Evolutionary conservation across 2,888 invertebrate genomes (phyloP).

Genomic region (Peribatodes rhomboidaria): DNA sequence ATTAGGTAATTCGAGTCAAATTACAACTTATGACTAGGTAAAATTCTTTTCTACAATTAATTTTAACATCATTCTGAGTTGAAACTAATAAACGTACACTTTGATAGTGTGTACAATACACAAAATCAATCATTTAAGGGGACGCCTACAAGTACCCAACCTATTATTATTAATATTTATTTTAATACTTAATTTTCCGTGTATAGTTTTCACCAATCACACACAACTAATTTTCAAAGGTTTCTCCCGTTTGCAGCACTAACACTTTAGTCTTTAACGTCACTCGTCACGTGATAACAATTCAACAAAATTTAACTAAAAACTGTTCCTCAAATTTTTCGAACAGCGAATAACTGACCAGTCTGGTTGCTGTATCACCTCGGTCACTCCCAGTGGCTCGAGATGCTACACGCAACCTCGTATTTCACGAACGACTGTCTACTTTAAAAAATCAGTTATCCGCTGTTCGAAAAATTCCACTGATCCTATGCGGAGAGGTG

Average conservation of each 20-base stretch:
- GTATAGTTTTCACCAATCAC: slow-evolving; percentile 44
- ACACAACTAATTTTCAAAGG: slow-evolving; percentile 45
- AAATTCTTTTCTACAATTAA: slow-evolving; percentile 73
- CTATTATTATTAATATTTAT: slow-evolving; percentile 40
- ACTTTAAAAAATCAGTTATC: slow-evolving; percentile 89
- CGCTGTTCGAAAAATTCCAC: slow-evolving; percentile 92
- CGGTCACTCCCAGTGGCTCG: slow-evolving; percentile 45
- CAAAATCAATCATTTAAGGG: slow-evolving; percentile 30
- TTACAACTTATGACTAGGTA: slow-evolving; percentile 85
- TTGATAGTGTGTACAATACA: slow-evolving; percentile 33
- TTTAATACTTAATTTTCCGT: slow-evolving; percentile 44
- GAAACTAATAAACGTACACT: slow-evolving; percentile 38
- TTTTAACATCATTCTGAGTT: slow-evolving; percentile 42
- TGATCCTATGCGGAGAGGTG: slow-evolving; percentile 97
- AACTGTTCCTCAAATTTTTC: slow-evolving; percentile 76
- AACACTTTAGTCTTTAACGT: slow-evolving; percentile 72
- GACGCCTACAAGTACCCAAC: slow-evolving; percentile 40
- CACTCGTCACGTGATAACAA: slow-evolving; percentile 68
- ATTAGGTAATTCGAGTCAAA: slow-evolving; percentile 69
- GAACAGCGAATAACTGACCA: slow-evolving; percentile 87
- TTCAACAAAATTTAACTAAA: slow-evolving; percentile 77
- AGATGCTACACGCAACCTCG: slow-evolving; percentile 84
- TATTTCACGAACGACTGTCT: slow-evolving; percentile 77
- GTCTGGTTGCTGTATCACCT: slow-evolving; percentile 79
- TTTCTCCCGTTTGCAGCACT: slow-evolving; percentile 57